phyloP scores from a whole-genome alignment of 2,113 vertebrate genomes.

The Sclerurus mexicanus region DNA sequence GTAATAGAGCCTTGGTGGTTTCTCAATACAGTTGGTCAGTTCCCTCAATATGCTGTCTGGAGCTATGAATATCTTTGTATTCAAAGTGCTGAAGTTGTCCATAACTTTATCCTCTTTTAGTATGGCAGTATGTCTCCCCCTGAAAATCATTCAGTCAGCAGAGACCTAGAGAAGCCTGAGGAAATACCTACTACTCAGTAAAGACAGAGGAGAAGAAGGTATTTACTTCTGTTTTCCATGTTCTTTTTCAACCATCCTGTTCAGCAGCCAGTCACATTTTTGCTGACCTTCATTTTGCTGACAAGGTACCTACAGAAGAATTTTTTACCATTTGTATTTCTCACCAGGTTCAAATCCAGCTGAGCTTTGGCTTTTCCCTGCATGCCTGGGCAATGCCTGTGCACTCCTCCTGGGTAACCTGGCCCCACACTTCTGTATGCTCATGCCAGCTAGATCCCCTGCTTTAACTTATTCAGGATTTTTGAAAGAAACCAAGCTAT shows the following conservation, averaged over 20 bases:
- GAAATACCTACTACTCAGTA: background rate
- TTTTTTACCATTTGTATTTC: background rate
- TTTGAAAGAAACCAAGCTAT: background rate
- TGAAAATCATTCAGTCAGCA: background rate
- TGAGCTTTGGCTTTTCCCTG: constrained; percentile 15
- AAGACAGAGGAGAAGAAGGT: background rate
- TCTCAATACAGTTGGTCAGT: background rate
- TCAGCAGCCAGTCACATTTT: background rate
- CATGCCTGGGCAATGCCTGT: background rate
- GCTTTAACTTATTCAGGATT: background rate
- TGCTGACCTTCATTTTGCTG: background rate
- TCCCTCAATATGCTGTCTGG: background rate
- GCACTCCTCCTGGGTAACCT: background rate
- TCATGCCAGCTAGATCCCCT: background rate
- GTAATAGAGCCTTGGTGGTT: background rate
- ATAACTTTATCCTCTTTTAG: background rate
- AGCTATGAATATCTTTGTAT: background rate
- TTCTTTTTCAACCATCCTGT: background rate
- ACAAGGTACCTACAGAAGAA: background rate
- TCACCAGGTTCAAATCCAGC: background rate
- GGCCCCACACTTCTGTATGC: background rate
- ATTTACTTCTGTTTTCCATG: background rate
- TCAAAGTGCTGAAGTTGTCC: background rate
- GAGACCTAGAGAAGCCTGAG: background rate
- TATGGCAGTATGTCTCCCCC: background rate